phyloP scores from a whole-genome alignment of 1,140 invertebrate genomes.

The Drosophila repleta region DNA sequence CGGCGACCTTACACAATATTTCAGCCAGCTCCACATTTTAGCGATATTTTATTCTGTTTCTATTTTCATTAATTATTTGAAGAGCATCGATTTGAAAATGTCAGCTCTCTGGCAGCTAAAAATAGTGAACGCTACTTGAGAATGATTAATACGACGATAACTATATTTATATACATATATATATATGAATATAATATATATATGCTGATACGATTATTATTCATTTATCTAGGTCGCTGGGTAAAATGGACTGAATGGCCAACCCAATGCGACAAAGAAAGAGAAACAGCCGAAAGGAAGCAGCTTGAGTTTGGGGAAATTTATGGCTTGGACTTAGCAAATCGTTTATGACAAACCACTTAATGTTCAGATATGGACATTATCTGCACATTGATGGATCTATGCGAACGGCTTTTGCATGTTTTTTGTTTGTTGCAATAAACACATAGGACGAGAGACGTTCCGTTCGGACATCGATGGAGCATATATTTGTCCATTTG shows the following conservation, averaged over 20 bases:
- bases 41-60: conserved; percentile 11
- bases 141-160: conserved; percentile 72
- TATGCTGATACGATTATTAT: conserved; percentile 20
- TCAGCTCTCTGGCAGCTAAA: conserved; percentile 45
- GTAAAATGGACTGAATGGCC: conserved; percentile 7
- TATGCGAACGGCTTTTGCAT: conserved; percentile 31
- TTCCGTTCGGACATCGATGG: conserved; percentile 23
- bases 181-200: conserved; percentile 6
- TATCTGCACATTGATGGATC: conserved; percentile 38
- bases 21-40: conserved; percentile 19
- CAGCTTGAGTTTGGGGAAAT: conserved; percentile 28
- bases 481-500: conserved; percentile 41
- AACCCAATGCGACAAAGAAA: neutral
- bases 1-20: conserved; percentile 69
- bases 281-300: conserved; percentile 9
- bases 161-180: conserved; percentile 20
- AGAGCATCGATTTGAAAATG: conserved; percentile 71
- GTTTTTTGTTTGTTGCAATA: neutral
- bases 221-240: conserved; percentile 46
- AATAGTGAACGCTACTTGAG: conserved; percentile 64
- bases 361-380: conserved; percentile 20
- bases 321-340: conserved; percentile 3
- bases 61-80: conserved; percentile 58
- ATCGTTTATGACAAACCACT: conserved; percentile 34
- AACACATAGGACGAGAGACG: neutral